Percentiles rank a stretch among this genome's conserved stretches.
These are phyloP conservation scores for Sula dactylatra DNA, from an alignment of 2,113 vertebrate species.

Conservation along the genomic window DNA sequence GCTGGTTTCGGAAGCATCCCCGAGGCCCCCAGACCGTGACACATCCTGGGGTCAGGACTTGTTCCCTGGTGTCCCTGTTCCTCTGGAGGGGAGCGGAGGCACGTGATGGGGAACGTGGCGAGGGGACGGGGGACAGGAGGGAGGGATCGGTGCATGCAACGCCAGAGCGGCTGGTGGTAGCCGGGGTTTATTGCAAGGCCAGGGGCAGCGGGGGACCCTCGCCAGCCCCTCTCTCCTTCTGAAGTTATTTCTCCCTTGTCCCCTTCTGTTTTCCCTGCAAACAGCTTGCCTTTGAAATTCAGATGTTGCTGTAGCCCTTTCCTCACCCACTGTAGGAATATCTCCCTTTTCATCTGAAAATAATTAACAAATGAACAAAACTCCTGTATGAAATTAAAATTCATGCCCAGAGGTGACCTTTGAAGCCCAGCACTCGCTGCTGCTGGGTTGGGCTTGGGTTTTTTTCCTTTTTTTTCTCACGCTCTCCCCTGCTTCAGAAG, in stretches of 20 bases:
- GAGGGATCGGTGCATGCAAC: accelerated
- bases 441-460: background rate
- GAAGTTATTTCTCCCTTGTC: background rate
- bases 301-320: constrained; percentile 42
- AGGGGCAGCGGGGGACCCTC: background rate
- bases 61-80: accelerated
- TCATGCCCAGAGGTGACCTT: constrained; percentile 68
- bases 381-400: constrained; percentile 66
- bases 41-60: background rate
- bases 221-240: background rate
- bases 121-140: too few relatives aligned
- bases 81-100: background rate
- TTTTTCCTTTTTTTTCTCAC: background rate
- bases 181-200: accelerated
- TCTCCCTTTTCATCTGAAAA: constrained; percentile 62
- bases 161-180: background rate
- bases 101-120: accelerated
- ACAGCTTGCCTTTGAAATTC: constrained; percentile 73
- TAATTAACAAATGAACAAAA: constrained; percentile 63
- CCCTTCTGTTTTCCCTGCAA: constrained; percentile 43
- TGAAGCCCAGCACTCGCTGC: background rate
- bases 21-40: accelerated
- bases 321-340: constrained; percentile 33
- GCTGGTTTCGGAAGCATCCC: background rate
- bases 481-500: background rate